Percentiles rank a stretch among this genome's conserved stretches.
Evolutionary conservation across 2,888 invertebrate species (phyloP).

Genomic region (Thecophora atra): DNA sequence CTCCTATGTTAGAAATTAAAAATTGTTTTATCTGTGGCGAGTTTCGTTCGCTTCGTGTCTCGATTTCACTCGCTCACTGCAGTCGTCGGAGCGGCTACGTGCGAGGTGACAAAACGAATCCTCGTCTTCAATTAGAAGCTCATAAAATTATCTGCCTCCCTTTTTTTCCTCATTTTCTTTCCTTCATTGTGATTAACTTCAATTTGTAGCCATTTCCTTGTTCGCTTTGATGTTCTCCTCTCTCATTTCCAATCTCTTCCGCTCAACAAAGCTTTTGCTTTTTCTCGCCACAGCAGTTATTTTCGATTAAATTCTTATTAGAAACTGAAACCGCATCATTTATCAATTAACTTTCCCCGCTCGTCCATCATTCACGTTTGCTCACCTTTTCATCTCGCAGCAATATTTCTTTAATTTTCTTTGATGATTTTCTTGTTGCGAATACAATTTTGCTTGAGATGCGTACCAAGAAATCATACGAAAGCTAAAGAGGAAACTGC

Average conservation of each 20-base stretch:
- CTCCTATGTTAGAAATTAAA: no score
- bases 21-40: no score
- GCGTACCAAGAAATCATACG: constrained; percentile 17
- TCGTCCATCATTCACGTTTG: neutral
- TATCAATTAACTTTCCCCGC: constrained; percentile 16
- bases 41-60: no score
- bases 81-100: no score
- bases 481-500: neutral
- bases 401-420: neutral
- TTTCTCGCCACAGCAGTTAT: constrained; percentile 4
- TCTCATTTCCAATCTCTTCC: neutral
- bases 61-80: no score
- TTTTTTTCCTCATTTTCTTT: no score
- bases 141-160: no score
- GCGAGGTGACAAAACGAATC: no score
- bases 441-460: constrained; percentile 18
- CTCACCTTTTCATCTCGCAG: neutral
- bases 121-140: no score
- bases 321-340: constrained; percentile 28
- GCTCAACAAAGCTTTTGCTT: neutral
- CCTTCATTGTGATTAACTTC: no score
- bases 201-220: no score
- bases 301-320: constrained; percentile 29
- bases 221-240: neutral
- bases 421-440: neutral